Evolutionary conservation across 2,113 vertebrate genomes (phyloP).

Genomic region (Triplophysa dalaica): DNA sequence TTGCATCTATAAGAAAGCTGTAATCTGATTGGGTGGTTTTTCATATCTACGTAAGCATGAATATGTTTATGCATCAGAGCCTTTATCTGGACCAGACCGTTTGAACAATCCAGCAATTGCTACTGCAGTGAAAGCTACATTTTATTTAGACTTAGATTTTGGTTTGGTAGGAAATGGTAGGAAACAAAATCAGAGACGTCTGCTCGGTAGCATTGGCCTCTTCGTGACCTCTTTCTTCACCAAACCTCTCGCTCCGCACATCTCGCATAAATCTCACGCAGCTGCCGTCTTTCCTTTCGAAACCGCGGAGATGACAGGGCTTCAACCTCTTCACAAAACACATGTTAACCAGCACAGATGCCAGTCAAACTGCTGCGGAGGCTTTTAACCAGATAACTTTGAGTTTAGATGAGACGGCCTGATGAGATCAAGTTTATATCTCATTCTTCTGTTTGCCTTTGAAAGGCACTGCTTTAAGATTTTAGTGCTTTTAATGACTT

Average conservation of each 20-base stretch:
- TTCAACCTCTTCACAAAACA: slow-evolving; percentile 4
- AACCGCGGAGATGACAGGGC: slow-evolving; percentile 29
- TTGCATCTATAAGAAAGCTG: no score
- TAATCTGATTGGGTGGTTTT: no score
- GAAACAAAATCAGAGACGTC: background rate
- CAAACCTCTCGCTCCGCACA: background rate
- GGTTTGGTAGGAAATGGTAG: background rate
- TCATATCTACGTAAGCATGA: no score
- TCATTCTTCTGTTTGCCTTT: background rate
- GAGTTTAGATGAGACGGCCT: background rate
- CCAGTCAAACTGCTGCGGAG: slow-evolving; percentile 6
- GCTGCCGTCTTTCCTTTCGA: slow-evolving; percentile 33
- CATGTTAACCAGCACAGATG: slow-evolving; percentile 1
- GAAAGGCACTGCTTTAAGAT: slow-evolving; percentile 9
- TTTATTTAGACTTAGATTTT: background rate
- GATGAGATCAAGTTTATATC: slow-evolving; percentile 1
- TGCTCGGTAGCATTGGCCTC: background rate
- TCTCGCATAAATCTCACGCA: slow-evolving; percentile 32
- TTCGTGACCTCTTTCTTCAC: background rate
- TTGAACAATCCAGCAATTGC: background rate
- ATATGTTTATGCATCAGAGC: no score
- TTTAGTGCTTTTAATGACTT: background rate
- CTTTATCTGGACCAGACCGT: background rate
- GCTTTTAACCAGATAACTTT: background rate
- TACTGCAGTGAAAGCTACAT: background rate